phyloP scores from a whole-genome alignment of 2,888 invertebrate species.

The Macrosoma leucophasiata region DNA sequence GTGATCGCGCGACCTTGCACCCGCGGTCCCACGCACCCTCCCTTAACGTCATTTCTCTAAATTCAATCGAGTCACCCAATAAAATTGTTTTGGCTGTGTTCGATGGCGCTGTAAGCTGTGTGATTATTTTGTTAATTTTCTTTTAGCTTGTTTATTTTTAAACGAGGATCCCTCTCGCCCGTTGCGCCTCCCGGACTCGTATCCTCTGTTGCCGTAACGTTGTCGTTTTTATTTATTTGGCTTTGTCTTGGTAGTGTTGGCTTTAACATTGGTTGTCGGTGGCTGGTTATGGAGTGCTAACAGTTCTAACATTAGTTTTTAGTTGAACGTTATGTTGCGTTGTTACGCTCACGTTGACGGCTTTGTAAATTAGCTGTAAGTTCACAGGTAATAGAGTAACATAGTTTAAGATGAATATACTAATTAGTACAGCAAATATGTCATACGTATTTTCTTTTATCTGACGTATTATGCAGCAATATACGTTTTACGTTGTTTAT shows the following conservation, averaged over 20 bases:
- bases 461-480: too few species aligned
- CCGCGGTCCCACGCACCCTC: constrained; percentile 49
- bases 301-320: constrained; percentile 61
- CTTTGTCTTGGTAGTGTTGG: constrained; percentile 73
- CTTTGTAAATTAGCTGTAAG: constrained; percentile 42
- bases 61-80: constrained; percentile 61
- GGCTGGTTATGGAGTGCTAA: constrained; percentile 71
- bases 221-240: constrained; percentile 64
- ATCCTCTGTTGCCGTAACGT: constrained; percentile 73
- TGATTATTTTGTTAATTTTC: constrained; percentile 57
- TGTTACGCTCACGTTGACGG: constrained; percentile 50
- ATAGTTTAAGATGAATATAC: constrained; percentile 23
- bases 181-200: constrained; percentile 69
- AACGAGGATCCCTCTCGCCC: constrained; percentile 43
- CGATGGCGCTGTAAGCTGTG: constrained; percentile 69
- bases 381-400: constrained; percentile 35
- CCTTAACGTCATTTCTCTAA: constrained; percentile 27
- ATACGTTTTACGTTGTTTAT: too few species aligned
- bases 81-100: constrained; percentile 64
- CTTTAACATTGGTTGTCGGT: constrained; percentile 66
- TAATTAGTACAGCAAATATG: too few species aligned
- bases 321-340: constrained; percentile 58
- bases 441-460: too few species aligned
- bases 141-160: constrained; percentile 55
- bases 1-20: constrained; percentile 58